Percentiles rank a stretch among this genome's conserved stretches.
These are phyloP conservation scores for Nyctibius grandis DNA, from an alignment of 2,797 vertebrate genomes.

Conservation along the genomic window DNA sequence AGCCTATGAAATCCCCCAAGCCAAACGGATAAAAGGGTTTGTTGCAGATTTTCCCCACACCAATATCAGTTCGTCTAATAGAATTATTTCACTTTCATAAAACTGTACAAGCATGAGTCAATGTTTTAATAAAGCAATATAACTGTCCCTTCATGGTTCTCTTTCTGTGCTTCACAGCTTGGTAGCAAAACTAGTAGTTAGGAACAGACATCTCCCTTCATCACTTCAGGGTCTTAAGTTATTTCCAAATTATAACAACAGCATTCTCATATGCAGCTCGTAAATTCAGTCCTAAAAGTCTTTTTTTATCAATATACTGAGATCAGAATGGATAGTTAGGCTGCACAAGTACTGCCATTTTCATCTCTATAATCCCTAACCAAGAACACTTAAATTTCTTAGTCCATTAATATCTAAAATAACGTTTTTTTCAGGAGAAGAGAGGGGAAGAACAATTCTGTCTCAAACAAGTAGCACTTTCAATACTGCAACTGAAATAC, in stretches of 20 bases:
- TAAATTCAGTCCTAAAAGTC: conserved; percentile 68
- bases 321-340: not conserved
- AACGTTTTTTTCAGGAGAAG: conserved; percentile 2
- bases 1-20: not conserved
- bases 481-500: not conserved
- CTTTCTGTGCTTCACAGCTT: not conserved
- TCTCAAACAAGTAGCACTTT: not conserved
- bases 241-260: conserved; percentile 21
- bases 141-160: not conserved
- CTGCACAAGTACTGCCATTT: not conserved
- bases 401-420: conserved; percentile 38
- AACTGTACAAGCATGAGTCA: not conserved
- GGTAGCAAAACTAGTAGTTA: conserved; percentile 35
- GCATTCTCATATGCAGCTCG: conserved; percentile 38
- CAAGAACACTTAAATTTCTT: conserved; percentile 52
- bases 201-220: conserved; percentile 35
- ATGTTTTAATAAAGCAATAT: not conserved
- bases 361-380: conserved; percentile 39
- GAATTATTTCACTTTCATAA: not conserved
- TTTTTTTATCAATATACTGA: conserved; percentile 53
- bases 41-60: not conserved
- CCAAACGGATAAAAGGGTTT: not conserved
- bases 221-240: conserved; percentile 49
- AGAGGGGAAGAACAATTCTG: not conserved
- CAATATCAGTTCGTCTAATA: not conserved